Conservation (phyloP, 1,140 invertebrate species). For the Anthonomus grandis region DNA sequence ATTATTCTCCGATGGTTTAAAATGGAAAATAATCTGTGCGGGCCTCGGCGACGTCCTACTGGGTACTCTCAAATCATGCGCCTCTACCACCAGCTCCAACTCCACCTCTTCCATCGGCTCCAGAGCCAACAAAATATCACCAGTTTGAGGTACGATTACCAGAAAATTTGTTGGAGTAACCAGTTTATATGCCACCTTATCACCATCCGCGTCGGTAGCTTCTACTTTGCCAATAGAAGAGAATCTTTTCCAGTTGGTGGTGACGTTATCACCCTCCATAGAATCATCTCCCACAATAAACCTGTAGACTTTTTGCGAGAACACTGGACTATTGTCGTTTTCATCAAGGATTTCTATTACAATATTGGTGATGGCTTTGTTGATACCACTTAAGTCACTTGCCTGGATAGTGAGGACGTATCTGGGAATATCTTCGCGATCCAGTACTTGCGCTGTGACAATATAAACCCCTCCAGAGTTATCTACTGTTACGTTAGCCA, state of each 20-base stretch:
- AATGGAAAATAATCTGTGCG: slow-evolving; percentile 72
- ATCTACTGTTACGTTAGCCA: slow-evolving; percentile 59
- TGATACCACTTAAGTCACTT: slow-evolving; percentile 67
- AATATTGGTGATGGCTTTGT: slow-evolving; percentile 70
- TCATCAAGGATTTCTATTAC: slow-evolving; percentile 73
- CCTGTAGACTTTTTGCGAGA: slow-evolving; percentile 72
- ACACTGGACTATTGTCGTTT: slow-evolving; percentile 88
- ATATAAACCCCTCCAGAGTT: slow-evolving; percentile 62
- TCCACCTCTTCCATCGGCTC: slow-evolving; percentile 66
- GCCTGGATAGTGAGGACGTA: slow-evolving; percentile 75
- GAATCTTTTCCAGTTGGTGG: slow-evolving; percentile 69
- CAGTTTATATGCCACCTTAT: slow-evolving; percentile 79
- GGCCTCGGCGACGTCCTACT: slow-evolving; percentile 64
- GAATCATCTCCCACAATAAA: slow-evolving; percentile 65
- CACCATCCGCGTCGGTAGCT: slow-evolving; percentile 82
- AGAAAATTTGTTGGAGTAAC: slow-evolving; percentile 73
- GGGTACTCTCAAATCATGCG: slow-evolving; percentile 76
- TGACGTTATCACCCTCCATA: slow-evolving; percentile 53
- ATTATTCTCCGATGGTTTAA: slow-evolving; percentile 58
- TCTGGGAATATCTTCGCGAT: slow-evolving; percentile 64
- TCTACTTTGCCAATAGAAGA: slow-evolving; percentile 75
- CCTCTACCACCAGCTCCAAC: slow-evolving; percentile 67
- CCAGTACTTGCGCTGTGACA: slow-evolving; percentile 67
- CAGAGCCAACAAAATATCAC: slow-evolving; percentile 77
- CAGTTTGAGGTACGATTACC: slow-evolving; percentile 88